Evolutionary conservation across 2,888 invertebrate genomes (phyloP).

Genomic region (Trichopoda pennipes): DNA sequence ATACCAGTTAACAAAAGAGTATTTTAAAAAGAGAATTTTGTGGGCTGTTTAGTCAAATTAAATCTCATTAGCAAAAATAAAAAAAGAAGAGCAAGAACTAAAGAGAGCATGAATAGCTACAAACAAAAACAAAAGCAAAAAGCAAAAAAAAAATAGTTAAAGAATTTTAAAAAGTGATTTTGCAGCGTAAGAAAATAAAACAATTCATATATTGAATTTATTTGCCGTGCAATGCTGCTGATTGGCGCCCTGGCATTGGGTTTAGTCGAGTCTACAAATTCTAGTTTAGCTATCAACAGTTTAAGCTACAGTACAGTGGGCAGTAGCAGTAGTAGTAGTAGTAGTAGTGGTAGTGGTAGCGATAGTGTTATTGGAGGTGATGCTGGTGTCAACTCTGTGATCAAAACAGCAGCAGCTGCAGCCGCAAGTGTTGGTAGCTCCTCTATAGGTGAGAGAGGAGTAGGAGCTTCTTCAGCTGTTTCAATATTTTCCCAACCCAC

Average conservation of each 20-base stretch:
- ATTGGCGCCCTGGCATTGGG: constrained; percentile 76
- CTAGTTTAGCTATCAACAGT: constrained; percentile 70
- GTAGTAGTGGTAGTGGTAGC: constrained; percentile 69
- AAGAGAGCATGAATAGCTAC: too few species aligned
- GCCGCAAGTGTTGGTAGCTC: constrained; percentile 33
- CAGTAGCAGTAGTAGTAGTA: constrained; percentile 69
- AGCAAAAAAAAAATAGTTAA: background rate
- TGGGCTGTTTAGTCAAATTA: background rate
- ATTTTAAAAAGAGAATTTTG: too few species aligned
- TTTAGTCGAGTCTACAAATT: constrained; percentile 74
- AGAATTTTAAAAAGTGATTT: too few species aligned
- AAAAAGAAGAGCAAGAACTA: background rate
- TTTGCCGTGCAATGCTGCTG: constrained; percentile 72
- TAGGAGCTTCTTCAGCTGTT: constrained; percentile 66
- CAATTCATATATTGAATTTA: constrained; percentile 30
- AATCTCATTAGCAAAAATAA: background rate
- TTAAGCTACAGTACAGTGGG: constrained; percentile 60
- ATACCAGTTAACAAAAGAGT: too few species aligned
- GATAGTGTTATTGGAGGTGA: constrained; percentile 67
- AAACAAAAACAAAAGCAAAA: constrained; percentile 12
- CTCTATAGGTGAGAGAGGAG: constrained; percentile 40
- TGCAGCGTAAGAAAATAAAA: too few species aligned
- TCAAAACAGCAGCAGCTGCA: constrained; percentile 71
- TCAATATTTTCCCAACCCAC: constrained; percentile 69
- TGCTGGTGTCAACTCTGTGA: constrained; percentile 72